Base-by-base conservation (phyloP, 2,888 invertebrate species). In the Phrixothrix hirtus region DNA sequence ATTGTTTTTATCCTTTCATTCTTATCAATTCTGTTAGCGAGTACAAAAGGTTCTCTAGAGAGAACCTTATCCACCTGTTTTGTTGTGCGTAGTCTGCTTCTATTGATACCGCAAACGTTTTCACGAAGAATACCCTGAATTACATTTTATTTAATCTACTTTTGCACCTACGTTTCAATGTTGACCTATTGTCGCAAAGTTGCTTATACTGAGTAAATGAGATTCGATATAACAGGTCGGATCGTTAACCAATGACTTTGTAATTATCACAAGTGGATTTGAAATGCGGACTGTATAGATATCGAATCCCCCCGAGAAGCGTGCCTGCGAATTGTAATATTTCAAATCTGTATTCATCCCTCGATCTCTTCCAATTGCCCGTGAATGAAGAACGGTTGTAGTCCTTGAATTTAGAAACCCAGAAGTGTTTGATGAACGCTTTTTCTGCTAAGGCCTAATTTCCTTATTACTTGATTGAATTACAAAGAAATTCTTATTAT, bases 301-400 rank as follows among this genome's bases (percentile, higher is more conserved):
- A 41, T 37, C 29, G 17, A 21, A 62, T 56, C 59, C 59, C 62
- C 65, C 47, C 57, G 57, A 54, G 58, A 63, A 57, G 65, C 65
- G 62, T 65, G 67, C 62, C 57, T 55, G 50, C 55, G 63, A 65
- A 66, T 65, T 63, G 67, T 67, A 66, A 69, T 68, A 66, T 67
- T 67, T 64, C 60, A 63, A 61, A 68, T 69, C 63, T 66, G 68
- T 69, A 70, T 70, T 65, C 70, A 64, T 54, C 60, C 62, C 68
- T 61, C 61, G 66, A 61, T 57, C 58, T 60, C 59, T 55, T 55
- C 64, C 67, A 67, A 69, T 68, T 66, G 67, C 59, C 66, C 65
- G 65, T 64, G 66, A 66, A 67, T 68, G 63, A 66, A 64, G 66
- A 68, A 67, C 62, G 62, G 56, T 61, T 61, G 60, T 62, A 60